These are phyloP conservation scores for Galleria mellonella DNA, from an alignment of 1,140 invertebrate species.

Conservation along the genomic window DNA sequence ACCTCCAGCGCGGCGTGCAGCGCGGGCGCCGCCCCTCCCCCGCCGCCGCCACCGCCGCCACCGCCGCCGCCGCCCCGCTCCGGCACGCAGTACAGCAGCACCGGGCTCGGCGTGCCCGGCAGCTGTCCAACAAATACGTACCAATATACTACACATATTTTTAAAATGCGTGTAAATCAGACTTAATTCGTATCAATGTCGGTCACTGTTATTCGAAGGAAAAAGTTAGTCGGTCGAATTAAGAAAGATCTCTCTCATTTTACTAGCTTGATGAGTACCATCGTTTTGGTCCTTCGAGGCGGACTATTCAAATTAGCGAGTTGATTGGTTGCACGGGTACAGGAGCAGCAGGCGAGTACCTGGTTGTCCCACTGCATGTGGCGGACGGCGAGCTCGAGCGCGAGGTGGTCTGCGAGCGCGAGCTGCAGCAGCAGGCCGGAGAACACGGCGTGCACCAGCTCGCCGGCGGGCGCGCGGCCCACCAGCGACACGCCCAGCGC, in stretches of 20 bases:
- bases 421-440: constrained; percentile 83
- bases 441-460: constrained; percentile 89
- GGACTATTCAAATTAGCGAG: too few relatives aligned
- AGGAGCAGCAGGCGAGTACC: constrained; percentile 21
- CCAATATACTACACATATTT: neutral
- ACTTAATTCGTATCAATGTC: too few relatives aligned
- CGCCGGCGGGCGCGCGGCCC: constrained; percentile 85
- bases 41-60: constrained; percentile 28
- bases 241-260: too few relatives aligned
- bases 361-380: constrained; percentile 95
- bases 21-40: constrained; percentile 71
- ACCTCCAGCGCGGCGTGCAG: constrained; percentile 80
- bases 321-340: too few relatives aligned
- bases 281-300: too few relatives aligned
- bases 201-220: too few relatives aligned
- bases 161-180: neutral
- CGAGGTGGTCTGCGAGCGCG: constrained; percentile 77
- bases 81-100: constrained; percentile 83
- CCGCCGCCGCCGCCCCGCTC: constrained; percentile 53
- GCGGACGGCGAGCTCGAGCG: constrained; percentile 78
- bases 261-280: too few relatives aligned
- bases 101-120: constrained; percentile 87
- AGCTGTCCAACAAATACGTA: constrained; percentile 57
- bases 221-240: too few relatives aligned
- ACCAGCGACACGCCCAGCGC: constrained; percentile 91